phyloP scores from a whole-genome alignment of 2,113 vertebrate genomes.

The Festucalex cinctus region DNA sequence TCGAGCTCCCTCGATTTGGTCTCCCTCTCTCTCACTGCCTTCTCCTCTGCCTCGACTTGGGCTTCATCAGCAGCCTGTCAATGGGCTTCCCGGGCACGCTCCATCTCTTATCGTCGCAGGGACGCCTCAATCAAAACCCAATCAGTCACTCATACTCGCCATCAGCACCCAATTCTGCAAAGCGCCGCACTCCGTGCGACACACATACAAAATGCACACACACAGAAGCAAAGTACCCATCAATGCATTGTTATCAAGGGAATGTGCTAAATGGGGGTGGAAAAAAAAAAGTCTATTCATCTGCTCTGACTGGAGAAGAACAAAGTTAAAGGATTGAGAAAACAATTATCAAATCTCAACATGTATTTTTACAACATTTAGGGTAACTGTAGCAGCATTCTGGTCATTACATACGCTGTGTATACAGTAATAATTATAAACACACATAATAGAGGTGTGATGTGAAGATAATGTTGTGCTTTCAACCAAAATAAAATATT shows the following conservation, averaged over 20 bases:
- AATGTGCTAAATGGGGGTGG: too few species aligned
- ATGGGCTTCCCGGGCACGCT: conserved; percentile 63
- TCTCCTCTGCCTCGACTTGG: conserved; percentile 40
- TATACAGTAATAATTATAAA: too few species aligned
- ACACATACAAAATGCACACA: conserved; percentile 21
- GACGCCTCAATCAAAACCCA: conserved; percentile 75
- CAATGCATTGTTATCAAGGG: not conserved
- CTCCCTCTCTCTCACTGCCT: conserved; percentile 25
- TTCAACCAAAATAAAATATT: too few species aligned
- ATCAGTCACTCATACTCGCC: conserved; percentile 65
- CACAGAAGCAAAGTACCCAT: not conserved
- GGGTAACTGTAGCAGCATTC: not conserved
- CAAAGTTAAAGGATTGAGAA: not conserved
- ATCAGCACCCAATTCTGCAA: conserved; percentile 44
- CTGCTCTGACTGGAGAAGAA: too few species aligned
- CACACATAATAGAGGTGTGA: too few species aligned
- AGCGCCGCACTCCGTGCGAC: conserved; percentile 11
- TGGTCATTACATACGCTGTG: too few species aligned
- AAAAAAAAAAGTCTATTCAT: too few species aligned
- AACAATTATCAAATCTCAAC: not conserved
- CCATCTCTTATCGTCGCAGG: conserved; percentile 68
- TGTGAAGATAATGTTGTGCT: too few species aligned
- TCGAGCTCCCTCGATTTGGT: conserved; percentile 27
- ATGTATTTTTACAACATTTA: not conserved
- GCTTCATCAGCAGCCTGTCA: conserved; percentile 77